Base-by-base conservation (phyloP, 2,888 invertebrate genomes). In the Globia sparganii region DNA sequence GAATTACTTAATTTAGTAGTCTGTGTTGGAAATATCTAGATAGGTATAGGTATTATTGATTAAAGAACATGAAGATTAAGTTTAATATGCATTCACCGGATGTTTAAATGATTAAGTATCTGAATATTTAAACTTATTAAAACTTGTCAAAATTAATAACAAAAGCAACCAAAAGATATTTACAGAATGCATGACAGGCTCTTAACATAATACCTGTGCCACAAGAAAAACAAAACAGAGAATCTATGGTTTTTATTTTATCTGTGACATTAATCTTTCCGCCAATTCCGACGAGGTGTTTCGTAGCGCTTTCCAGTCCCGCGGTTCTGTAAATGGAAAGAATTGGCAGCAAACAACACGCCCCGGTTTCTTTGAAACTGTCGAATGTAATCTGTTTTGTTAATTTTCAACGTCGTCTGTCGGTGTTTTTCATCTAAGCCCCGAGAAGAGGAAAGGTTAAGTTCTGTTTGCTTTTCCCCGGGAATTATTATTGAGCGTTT, bases 341-440 rank as follows among this genome's bases (percentile, higher is more conserved):
- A 95, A 95, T 95, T 88, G 91, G 87, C 88, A 76, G 90, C 92
- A 94, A 94, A 95, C 94, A 95, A 94, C 92, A 89, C 88, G 80
- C 90, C 91, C 92, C 87, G 83, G 84, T 84, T 90, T 91, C 95
- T 94, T 95, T 95, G 94, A 93, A 81, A 92, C 88, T 90, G 89
- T 90, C 92, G 91, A 94, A 93, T 93, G 94, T 96, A 96, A 96
- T 96, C 95, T 95, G 95, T 96, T 96, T 96, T 96, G 96, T 96
- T 96, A 96, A 96, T 96, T 96, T 93, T 89, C 91, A 93, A 90
- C 91, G 90, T 90, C 92, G 93, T 93, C 92, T 92, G 93, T 89
- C 92, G 91, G 90, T 88, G 93, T 94, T 94, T 94, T 94, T 91
- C 93, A 91, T 91, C 89, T 90, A 84, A 89, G 85, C 88, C 87